Percentiles rank a stretch among this genome's conserved stretches.
These are phyloP conservation scores for Otus sunia DNA, from an alignment of 2,113 vertebrate genomes.

Conservation along the genomic window DNA sequence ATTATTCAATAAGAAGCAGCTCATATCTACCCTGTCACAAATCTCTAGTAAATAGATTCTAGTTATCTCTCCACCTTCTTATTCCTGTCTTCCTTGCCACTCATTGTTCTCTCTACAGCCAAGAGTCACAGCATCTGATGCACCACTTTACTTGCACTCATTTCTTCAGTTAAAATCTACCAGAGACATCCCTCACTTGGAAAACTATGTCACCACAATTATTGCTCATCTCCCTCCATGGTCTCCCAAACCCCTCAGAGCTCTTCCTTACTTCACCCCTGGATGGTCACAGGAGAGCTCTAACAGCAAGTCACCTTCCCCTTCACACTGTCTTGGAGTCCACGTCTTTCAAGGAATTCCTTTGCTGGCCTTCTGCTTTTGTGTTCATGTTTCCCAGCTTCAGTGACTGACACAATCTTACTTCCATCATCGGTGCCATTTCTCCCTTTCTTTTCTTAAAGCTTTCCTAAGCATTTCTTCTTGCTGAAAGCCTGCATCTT, in stretches of 20 bases:
- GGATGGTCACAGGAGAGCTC: neutral
- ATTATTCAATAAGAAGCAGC: slow-evolving; percentile 5
- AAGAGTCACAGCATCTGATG: neutral
- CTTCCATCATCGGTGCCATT: rapidly evolving
- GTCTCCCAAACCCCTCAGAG: neutral
- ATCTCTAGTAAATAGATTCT: neutral
- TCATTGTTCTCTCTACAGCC: neutral
- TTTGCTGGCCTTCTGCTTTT: neutral
- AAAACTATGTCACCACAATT: neutral
- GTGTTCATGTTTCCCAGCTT: neutral
- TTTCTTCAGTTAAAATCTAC: neutral
- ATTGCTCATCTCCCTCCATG: neutral
- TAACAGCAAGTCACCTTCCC: neutral
- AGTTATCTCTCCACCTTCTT: neutral
- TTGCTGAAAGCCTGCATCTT: neutral
- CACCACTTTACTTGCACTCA: neutral
- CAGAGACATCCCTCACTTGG: neutral
- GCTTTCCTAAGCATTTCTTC: neutral
- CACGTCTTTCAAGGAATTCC: neutral
- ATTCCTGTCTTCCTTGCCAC: neutral
- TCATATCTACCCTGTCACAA: neutral
- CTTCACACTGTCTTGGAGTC: neutral
- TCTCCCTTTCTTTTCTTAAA: neutral
- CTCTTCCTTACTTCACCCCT: neutral
- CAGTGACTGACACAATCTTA: neutral